Conservation (phyloP, 2,113 vertebrate genomes). For the Macrotus californicus region DNA sequence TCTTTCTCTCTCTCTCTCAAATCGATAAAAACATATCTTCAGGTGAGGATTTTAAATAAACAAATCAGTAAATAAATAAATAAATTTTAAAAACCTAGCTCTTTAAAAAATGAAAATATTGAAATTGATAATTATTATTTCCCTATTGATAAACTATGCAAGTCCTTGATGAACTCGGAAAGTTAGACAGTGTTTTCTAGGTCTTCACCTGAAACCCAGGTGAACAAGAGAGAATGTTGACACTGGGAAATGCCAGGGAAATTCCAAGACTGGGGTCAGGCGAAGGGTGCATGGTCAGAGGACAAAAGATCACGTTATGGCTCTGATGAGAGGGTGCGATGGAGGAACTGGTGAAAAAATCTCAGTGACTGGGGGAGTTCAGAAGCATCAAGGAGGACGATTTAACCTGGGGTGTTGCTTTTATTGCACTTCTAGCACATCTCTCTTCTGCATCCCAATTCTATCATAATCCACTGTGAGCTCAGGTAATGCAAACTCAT, state of each 20-base stretch:
- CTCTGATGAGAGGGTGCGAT: background rate
- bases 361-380: background rate
- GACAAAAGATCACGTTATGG: fast-evolving
- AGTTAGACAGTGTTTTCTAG: background rate
- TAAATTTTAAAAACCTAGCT: background rate
- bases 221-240: background rate
- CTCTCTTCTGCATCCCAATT: background rate
- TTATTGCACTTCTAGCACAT: background rate
- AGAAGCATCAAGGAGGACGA: background rate
- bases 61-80: too few species aligned
- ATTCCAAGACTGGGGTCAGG: background rate
- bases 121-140: background rate
- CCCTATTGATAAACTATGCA: background rate
- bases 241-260: background rate
- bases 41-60: background rate
- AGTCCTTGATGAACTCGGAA: background rate
- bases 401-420: background rate
- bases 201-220: background rate
- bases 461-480: conserved; percentile 27
- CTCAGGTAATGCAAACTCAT: conserved; percentile 60
- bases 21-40: too few species aligned
- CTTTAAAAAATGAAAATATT: background rate
- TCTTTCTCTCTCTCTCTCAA: too few species aligned
- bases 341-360: background rate
- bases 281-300: background rate